Base-by-base conservation (phyloP, 2,797 vertebrate species). In the Tapera naevia region DNA sequence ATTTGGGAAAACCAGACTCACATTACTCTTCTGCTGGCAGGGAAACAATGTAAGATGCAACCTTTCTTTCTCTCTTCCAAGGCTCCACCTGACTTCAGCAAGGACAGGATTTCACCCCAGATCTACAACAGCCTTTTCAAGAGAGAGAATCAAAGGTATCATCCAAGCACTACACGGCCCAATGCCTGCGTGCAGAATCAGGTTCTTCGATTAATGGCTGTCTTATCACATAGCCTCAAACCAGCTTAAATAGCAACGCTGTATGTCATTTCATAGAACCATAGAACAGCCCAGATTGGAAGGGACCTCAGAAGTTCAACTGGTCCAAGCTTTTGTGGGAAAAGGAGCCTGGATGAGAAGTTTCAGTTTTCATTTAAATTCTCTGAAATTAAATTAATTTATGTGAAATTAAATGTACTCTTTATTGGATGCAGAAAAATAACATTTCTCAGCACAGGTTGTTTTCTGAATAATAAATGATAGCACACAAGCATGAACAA, bases 71-170 rank as follows among this genome's bases (percentile, higher is more conserved):
- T 28, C 9, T 8, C 24, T 15, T 67, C 66, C 62, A 8, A 25
- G 6, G 27, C 62, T 67, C 28, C 28, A 7, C 11, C 0, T 48
- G 35, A 10, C 24, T 11, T 5, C 58, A 50, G 35, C 45, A 30
- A 33, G 50, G 28, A 13, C 32, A 25, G 71, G 21, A 14, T 37
- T 41, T 17, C 35, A 66, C 10, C 57, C 45, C 45, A 37, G 23
- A 9, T 1, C 15, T 33, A 6, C 72, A 24, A 2, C 11, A 0
- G n/a, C n/a, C n/a, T n/a, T n/a, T n/a, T n/a, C n/a, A n/a, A n/a
- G n/a, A n/a, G 46, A 28, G 27, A 58, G 11, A 23, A 14, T 2
- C 32, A n/a, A 4, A 8, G 2, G 1, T 11, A 5, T 4, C 45
- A 5, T 3, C 22, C 8, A 16, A 25, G 22, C 45, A 1, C 11